phyloP scores from a whole-genome alignment of 2,113 vertebrate genomes.

The Copsychus sechellarum region DNA sequence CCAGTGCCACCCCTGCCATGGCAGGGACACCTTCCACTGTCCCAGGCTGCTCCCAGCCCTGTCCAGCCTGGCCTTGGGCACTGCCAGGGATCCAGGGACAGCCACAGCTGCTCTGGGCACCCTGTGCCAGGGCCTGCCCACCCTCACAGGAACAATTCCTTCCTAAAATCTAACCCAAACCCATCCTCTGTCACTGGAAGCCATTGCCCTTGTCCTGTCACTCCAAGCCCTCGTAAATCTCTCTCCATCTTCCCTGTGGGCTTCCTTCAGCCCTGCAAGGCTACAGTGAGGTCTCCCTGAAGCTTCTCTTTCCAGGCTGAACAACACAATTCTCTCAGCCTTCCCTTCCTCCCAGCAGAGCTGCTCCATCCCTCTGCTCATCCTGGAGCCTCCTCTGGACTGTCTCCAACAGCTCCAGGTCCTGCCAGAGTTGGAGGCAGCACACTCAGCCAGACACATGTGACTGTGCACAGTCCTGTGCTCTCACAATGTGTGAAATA shows the following conservation, averaged over 20 bases:
- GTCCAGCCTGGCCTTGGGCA: background rate
- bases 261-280: rapidly evolving
- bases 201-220: background rate
- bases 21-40: background rate
- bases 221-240: background rate
- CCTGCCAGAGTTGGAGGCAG: background rate
- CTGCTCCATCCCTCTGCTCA: background rate
- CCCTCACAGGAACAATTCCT: rapidly evolving
- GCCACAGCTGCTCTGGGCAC: background rate
- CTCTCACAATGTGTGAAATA: background rate
- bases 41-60: background rate
- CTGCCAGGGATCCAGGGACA: background rate
- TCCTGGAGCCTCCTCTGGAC: background rate
- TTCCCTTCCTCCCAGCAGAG: background rate
- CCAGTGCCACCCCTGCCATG: rapidly evolving
- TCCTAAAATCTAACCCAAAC: background rate
- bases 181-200: background rate
- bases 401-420: background rate
- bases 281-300: rapidly evolving
- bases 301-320: background rate
- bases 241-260: background rate
- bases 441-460: background rate
- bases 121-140: background rate
- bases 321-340: background rate
- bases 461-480: too few species aligned